Percentiles rank a stretch among this genome's conserved stretches.
These are phyloP conservation scores for Pogonocichla stellata DNA, from an alignment of 2,113 vertebrate genomes.

Conservation along the genomic window DNA sequence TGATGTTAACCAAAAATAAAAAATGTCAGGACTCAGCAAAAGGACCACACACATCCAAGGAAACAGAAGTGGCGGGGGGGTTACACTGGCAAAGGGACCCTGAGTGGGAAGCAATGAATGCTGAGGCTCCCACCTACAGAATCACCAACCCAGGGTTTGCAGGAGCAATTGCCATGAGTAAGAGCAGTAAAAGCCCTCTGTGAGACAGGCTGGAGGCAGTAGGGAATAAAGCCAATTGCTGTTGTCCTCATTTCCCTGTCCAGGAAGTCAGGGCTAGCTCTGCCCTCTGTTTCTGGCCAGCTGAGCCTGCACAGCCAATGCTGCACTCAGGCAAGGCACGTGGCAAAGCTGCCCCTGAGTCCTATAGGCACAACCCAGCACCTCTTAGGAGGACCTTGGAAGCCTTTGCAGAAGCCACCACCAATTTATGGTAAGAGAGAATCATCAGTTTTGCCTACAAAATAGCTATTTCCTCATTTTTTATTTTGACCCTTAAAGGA, in stretches of 20 bases:
- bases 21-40: neutral
- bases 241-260: neutral
- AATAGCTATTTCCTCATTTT: neutral
- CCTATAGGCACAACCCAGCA: neutral
- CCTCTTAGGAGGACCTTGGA: neutral
- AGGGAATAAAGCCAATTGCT: neutral
- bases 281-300: neutral
- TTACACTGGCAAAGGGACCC: neutral
- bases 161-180: neutral
- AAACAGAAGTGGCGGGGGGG: neutral
- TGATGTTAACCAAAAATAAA: constrained; percentile 28
- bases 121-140: neutral
- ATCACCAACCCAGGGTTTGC: neutral
- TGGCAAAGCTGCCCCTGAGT: accelerated
- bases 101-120: neutral
- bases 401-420: neutral
- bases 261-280: neutral
- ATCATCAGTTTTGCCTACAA: neutral
- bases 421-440: neutral
- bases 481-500: neutral
- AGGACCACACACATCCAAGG: constrained; percentile 38
- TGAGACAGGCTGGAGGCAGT: neutral
- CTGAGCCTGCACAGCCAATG: accelerated
- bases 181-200: neutral
- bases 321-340: accelerated